phyloP scores from a whole-genome alignment of 2,888 invertebrate species.

The Torymus aiolomorphi region DNA sequence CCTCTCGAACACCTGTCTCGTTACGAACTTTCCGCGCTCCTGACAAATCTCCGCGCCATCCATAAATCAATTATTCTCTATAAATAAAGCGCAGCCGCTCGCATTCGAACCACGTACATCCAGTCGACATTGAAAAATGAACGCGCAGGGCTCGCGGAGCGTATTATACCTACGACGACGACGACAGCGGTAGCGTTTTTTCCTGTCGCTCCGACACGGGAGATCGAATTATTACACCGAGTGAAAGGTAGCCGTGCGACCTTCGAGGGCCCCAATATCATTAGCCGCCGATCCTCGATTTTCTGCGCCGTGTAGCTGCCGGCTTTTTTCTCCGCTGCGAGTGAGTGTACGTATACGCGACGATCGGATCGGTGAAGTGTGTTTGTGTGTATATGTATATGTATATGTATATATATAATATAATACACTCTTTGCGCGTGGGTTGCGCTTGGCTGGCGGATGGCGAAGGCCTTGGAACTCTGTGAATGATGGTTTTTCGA shows the following conservation, averaged over 20 bases:
- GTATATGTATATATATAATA: too few relatives aligned
- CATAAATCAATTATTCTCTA: slow-evolving; percentile 26
- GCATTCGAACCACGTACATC: slow-evolving; percentile 29
- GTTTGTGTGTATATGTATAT: too few relatives aligned
- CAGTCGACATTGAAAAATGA: slow-evolving; percentile 44
- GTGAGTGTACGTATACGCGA: too few relatives aligned
- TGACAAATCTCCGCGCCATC: not conserved
- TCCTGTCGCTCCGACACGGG: not conserved
- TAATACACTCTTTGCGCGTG: too few relatives aligned
- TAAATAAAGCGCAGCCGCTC: not conserved
- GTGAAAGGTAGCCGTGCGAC: slow-evolving; percentile 36
- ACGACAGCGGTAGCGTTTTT: not conserved
- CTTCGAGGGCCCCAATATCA: slow-evolving; percentile 37
- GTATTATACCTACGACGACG: slow-evolving; percentile 22
- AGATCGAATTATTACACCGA: slow-evolving; percentile 22
- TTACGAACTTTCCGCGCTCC: not conserved
- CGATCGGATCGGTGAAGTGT: too few relatives aligned
- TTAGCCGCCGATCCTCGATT: slow-evolving; percentile 4
- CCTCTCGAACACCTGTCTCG: not conserved
- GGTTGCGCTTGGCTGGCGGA: too few relatives aligned
- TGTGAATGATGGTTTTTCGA: not conserved
- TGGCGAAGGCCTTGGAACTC: not conserved
- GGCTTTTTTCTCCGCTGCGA: not conserved
- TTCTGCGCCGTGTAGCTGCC: slow-evolving; percentile 4
- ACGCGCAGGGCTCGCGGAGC: not conserved